Conservation (phyloP, 1,140 invertebrate genomes). For the Copidosoma floridanum region DNA sequence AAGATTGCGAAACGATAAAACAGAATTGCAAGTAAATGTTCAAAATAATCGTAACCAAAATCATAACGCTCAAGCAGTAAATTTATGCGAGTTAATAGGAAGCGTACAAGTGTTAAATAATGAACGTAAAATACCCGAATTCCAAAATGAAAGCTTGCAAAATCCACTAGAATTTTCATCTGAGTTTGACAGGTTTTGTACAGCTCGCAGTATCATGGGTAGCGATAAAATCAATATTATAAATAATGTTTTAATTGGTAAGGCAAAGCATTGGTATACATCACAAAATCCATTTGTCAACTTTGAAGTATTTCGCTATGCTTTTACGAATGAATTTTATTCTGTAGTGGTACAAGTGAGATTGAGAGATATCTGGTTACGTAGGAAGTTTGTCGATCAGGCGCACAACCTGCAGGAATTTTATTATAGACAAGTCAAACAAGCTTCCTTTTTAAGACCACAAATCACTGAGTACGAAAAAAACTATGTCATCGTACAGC, state of each 20-base stretch:
- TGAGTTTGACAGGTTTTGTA: background rate
- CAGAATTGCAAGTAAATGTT: no score
- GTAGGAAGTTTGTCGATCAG: background rate
- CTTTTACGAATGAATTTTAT: conserved; percentile 29
- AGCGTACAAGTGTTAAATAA: no score
- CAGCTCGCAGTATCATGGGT: background rate
- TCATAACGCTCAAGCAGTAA: no score
- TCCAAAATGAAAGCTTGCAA: background rate
- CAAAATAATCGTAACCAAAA: no score
- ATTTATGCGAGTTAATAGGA: no score
- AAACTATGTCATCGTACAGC: conserved; percentile 27
- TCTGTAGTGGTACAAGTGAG: conserved; percentile 25
- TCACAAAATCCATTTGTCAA: no score
- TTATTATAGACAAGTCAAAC: conserved; percentile 26
- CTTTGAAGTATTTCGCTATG: background rate
- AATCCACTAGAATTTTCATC: background rate
- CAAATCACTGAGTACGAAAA: conserved; percentile 25
- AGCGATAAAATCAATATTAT: no score
- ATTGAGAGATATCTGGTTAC: conserved; percentile 26
- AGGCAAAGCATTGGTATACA: no score
- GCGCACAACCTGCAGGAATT: conserved; percentile 21
- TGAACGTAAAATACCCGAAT: background rate
- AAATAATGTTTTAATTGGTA: no score
- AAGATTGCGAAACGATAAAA: no score
- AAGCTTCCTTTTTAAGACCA: conserved; percentile 25